A percentile compares a stretch with the other conserved stretches of the same genome.
Conservation (phyloP, 2,888 invertebrate species). For the Xylota segnis region DNA sequence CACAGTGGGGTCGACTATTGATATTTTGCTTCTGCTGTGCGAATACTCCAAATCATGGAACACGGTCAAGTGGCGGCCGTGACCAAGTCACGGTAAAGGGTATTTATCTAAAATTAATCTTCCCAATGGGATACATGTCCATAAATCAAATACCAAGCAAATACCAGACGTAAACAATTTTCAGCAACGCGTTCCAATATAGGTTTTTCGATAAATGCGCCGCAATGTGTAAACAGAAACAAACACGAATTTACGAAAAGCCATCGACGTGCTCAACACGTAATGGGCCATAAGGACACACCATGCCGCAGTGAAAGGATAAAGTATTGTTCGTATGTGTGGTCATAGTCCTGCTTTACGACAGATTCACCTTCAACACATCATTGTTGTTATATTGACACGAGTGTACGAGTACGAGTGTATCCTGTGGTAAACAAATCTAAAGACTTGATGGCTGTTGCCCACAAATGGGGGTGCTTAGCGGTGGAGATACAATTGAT, state of each 20-base stretch:
- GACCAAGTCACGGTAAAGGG: not conserved
- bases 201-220: slow-evolving; percentile 6
- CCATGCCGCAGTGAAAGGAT: not conserved
- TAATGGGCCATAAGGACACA: not conserved
- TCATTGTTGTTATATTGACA: slow-evolving; percentile 29
- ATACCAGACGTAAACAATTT: slow-evolving; percentile 7
- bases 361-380: slow-evolving; percentile 14
- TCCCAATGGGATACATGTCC: not conserved
- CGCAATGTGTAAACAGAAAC: not conserved
- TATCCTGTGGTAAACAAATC: slow-evolving; percentile 28
- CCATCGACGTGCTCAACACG: not conserved
- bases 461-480: slow-evolving; percentile 20
- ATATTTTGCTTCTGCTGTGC: not conserved
- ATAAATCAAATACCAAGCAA: slow-evolving; percentile 9
- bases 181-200: not conserved
- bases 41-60: not conserved
- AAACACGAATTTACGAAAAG: not conserved
- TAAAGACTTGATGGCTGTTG: slow-evolving; percentile 15
- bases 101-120: slow-evolving; percentile 3
- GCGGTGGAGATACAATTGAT: slow-evolving; percentile 8
- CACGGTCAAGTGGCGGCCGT: not conserved
- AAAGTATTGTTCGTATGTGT: not conserved
- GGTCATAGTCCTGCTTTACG: not conserved
- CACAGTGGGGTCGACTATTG: not conserved
- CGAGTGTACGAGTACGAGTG: slow-evolving; percentile 31